Conservation (phyloP, 2,888 invertebrate species). For the Rotaria magnacalcarata region DNA sequence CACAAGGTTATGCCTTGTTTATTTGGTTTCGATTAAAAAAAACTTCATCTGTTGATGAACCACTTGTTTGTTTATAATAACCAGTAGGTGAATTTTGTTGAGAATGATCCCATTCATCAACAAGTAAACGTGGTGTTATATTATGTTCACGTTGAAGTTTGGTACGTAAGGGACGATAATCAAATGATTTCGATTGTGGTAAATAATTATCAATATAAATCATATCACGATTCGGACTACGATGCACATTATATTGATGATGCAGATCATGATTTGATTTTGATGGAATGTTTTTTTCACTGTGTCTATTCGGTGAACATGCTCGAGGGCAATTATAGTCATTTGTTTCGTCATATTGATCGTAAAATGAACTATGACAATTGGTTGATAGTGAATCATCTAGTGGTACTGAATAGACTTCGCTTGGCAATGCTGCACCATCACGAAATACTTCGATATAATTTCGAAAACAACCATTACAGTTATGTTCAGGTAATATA, state of each 20-base stretch:
- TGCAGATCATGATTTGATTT: background rate
- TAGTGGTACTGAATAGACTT: background rate
- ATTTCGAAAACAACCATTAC: background rate
- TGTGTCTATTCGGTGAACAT: background rate
- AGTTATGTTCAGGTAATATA: background rate
- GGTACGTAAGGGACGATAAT: conserved; percentile 18
- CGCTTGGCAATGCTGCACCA: conserved; percentile 6
- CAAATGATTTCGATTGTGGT: conserved; percentile 12
- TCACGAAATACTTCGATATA: conserved; percentile 35
- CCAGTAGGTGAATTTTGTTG: background rate
- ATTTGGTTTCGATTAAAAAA: background rate
- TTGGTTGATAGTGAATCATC: background rate
- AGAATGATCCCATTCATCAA: conserved; percentile 23
- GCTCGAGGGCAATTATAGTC: background rate
- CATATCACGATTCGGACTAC: background rate
- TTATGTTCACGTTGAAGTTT: conserved; percentile 36
- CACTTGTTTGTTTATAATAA: background rate
- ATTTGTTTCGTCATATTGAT: conserved; percentile 1
- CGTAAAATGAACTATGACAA: background rate
- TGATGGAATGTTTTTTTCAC: conserved; percentile 2
- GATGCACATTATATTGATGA: too few species aligned
- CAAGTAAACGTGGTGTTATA: conserved; percentile 22
- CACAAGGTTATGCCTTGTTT: background rate
- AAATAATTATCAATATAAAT: conserved; percentile 1
- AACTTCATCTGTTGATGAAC: conserved; percentile 16